phyloP scores from a whole-genome alignment of 30 jellyfish, hydroid and myxozoan genomes.

The Hydractinia symbiolongicarpus region DNA sequence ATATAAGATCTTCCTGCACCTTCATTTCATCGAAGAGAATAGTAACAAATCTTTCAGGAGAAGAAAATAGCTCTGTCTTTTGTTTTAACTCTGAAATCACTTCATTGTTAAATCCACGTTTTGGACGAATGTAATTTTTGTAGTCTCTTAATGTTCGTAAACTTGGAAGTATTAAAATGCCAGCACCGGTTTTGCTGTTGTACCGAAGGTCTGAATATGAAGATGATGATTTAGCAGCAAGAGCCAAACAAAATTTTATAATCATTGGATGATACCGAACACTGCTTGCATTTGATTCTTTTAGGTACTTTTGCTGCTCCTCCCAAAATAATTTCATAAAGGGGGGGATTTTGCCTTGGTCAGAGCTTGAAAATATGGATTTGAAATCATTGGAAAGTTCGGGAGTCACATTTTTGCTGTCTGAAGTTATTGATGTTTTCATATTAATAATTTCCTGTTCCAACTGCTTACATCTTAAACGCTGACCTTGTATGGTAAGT shows the following conservation, averaged over 20 bases:
- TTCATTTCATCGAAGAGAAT: background rate
- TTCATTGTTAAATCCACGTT: constrained; percentile 5
- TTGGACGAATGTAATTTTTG: background rate
- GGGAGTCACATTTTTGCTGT: too few species aligned
- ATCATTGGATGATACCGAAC: background rate
- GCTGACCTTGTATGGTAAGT: constrained; percentile 14
- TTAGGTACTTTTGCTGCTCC: constrained; percentile 1
- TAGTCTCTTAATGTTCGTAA: constrained; percentile 2
- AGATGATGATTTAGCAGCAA: background rate
- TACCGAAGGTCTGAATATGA: background rate
- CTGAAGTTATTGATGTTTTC: background rate
- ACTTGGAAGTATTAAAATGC: constrained; percentile 7
- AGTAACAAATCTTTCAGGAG: constrained; percentile 6
- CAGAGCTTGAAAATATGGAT: background rate
- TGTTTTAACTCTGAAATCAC: background rate
- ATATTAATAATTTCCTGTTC: constrained; percentile 6
- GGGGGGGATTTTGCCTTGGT: constrained; percentile 1
- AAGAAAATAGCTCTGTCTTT: background rate
- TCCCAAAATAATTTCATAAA: background rate
- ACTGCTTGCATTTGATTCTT: background rate
- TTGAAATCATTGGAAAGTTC: background rate
- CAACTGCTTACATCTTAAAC: constrained; percentile 13
- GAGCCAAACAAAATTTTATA: background rate
- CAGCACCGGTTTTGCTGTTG: constrained; percentile 1
- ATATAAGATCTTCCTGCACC: too few species aligned